phyloP scores from a whole-genome alignment of 2,888 invertebrate genomes.

The Lysandra bellargus region DNA sequence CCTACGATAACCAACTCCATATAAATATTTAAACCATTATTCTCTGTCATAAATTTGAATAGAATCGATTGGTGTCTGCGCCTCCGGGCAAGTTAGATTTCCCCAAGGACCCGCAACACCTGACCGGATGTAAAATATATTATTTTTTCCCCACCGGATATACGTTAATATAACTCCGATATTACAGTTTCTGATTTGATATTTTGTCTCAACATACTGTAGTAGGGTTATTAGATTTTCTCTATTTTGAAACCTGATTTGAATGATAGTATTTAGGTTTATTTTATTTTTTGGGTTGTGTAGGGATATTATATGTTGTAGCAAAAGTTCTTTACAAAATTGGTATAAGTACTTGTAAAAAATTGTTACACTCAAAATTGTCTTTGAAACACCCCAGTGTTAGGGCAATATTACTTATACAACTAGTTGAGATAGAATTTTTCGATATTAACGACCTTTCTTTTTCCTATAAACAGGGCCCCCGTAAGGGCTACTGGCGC shows the following conservation, averaged over 20 bases:
- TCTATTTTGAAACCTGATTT: background rate
- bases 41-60: conserved; percentile 80
- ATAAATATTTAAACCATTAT: conserved; percentile 61
- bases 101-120: conserved; percentile 77
- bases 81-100: conserved; percentile 80
- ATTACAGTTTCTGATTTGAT: conserved; percentile 23
- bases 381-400: too few species aligned
- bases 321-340: too few species aligned
- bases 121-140: conserved; percentile 80
- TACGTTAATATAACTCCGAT: conserved; percentile 29
- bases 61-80: conserved; percentile 81
- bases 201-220: conserved; percentile 9
- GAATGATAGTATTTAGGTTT: background rate
- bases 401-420: too few species aligned
- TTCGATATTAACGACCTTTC: too few species aligned
- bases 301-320: background rate
- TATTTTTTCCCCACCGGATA: conserved; percentile 50
- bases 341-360: too few species aligned
- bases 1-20: conserved; percentile 47
- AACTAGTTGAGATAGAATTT: too few species aligned
- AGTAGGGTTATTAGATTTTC: background rate
- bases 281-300: background rate
- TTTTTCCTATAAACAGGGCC: too few species aligned
- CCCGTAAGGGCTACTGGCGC: too few species aligned
- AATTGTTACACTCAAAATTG: too few species aligned